Base-by-base conservation (phyloP, 2,797 vertebrate genomes). In the Chaunax sp. region DNA sequence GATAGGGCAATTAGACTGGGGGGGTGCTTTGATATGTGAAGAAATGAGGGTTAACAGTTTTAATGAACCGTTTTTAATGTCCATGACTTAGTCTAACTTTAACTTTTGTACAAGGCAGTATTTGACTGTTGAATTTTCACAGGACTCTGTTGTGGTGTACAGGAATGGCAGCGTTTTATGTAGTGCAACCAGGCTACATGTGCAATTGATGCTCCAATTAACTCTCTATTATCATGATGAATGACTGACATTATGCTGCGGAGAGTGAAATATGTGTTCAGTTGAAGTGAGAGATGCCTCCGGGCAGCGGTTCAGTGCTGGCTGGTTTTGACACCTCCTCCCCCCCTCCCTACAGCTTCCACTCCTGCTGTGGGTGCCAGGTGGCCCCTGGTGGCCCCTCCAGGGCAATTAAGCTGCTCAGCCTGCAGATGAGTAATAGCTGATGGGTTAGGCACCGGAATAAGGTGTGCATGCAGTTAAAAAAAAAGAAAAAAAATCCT, bases 311-410 rank as follows among this genome's bases (percentile, higher is more conserved):
- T 64, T 82, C 11, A 18, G 55, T 54, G 62, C 75, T 83, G 78
- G 45, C 45, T 75, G 70, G 47, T 78, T 78, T 75, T 84, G 46
- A 81, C 85, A 64, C 64, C 55, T 62, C 44, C 60, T 26, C 2
- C 33, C 19, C 13, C 55, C 64, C 33, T 43, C 55, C 23, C 49
- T 55, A 44, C 74, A 20, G 51, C 74, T 67, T 72, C 70, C 59
- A 68, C 81, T 69, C 79, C 81, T 89, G 81, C 88, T 87, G 83
- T 81, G 82, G 82, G 79, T 75, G 83, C 81, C 87, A 90, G 89
- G 91, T 87, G 84, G 87, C 72, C 81, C 78, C 67, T 61, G 75
- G 81, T 80, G 81, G 88, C 68, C 79, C 84, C 72, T 76, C 57
- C 79, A 76, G 79, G 75, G 80, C 83, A 83, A 66, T 81, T 87